phyloP scores from a whole-genome alignment of 2,797 vertebrate species.

The Bradypodion pumilum region DNA sequence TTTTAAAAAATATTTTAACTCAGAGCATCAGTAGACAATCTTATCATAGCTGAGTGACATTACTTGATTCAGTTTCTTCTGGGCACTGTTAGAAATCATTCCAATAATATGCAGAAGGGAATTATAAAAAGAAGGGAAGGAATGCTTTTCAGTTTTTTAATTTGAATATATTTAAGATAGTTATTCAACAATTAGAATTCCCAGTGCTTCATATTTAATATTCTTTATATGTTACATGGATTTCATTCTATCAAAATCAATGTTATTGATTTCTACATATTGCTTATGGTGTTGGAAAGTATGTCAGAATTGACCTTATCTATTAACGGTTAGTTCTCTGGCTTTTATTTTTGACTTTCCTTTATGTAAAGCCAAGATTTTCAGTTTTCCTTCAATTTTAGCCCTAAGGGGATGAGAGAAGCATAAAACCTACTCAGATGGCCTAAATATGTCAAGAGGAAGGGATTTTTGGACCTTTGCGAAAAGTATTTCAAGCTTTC shows the following conservation, averaged over 20 bases:
- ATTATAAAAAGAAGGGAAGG: not conserved
- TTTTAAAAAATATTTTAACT: not conserved
- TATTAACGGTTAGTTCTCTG: slow-evolving; percentile 34
- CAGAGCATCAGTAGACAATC: not conserved
- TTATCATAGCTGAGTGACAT: not conserved
- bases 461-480: slow-evolving; percentile 34
- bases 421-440: slow-evolving; percentile 57
- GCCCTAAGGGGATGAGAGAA: slow-evolving; percentile 45
- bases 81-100: not conserved
- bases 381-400: slow-evolving; percentile 55
- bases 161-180: slow-evolving; percentile 2
- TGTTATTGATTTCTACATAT: not conserved
- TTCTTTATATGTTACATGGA: not conserved
- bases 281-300: not conserved
- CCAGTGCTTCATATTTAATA: not conserved
- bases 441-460: slow-evolving; percentile 66
- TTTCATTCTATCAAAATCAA: not conserved
- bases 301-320: not conserved
- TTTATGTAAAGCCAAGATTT: slow-evolving; percentile 29
- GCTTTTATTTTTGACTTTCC: slow-evolving; percentile 42
- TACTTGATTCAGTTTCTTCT: not conserved
- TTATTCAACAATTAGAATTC: slow-evolving; percentile 20
- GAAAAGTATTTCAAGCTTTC: slow-evolving; percentile 36
- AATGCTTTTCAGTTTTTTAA: not conserved
- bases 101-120: not conserved